Base-by-base conservation (phyloP, 2,888 invertebrate species). In the Eupithecia abbreviata region DNA sequence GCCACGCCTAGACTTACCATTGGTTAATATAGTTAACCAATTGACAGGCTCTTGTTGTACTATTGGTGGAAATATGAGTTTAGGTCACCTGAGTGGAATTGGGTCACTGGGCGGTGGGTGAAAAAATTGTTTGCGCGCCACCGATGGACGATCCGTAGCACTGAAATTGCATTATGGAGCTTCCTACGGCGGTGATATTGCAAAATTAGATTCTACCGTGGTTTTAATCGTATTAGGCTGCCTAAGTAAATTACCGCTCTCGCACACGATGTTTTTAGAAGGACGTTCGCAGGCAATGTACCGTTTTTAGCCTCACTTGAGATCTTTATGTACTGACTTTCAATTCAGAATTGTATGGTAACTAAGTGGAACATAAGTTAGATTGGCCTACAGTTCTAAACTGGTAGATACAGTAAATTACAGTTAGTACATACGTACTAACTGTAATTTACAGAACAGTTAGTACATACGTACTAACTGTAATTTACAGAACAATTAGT, bases 11-110 rank as follows among this genome's bases (percentile, higher is more conserved):
- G 89, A 88, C 91, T 87, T 87, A 89, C 91, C 90, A 95, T 95
- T 95, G 95, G 95, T 92, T 95, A 94, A 94, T 93, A 93, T 91
- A 89, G 89, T 90, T 91, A 92, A 92, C 95, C 95, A 95, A 95
- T 95, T 95, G 95, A 94, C 94, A 93, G 85, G 86, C 91, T 86
- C 90, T 89, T 85, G 85, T 86, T 69, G 82, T 91, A 89, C 88
- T 85, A 95, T 95, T 95, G 94, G 94, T 90, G 86, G 90, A 89
- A 86, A 88, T 87, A 86, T 86, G 84, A 84, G 85, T 86, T 85
- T 88, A 90, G 91, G 91, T 91, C 90, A 92, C 88, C 90, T 90
- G 90, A 83, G 68, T 12, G 76, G 76, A 93, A 90, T 82, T 91
- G 85, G 93, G 93, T 93, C 93, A 93, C 83, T 84, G 83, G 87